Base-by-base conservation (phyloP, 2,797 vertebrate genomes). In the Sandelia bainsii region DNA sequence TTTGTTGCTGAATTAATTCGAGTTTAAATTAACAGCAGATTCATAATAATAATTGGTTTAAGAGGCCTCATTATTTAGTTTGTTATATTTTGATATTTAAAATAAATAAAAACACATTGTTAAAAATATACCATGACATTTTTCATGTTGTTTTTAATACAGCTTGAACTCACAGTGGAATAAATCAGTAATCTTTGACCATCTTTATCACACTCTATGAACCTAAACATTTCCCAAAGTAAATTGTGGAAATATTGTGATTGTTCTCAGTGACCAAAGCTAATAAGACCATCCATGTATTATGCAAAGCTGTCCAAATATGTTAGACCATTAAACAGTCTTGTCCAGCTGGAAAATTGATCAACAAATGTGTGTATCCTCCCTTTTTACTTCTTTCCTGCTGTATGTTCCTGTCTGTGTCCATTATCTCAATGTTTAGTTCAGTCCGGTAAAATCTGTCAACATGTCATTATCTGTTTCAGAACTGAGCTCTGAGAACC, bases 401-500 rank as follows among this genome's bases (percentile, higher is more conserved):
- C 37, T 39, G 9, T 39, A 39, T 9, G 0, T 32, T 25, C 6
- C 56, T 44, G 5, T 14, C 22, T 60, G 44, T 72, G 1, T 49
- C 17, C 8, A 52, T 61, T 32, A 65, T 7, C 62, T 62, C n/a
- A 71, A 46, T 37, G 2, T 19, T 53, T 62, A 23, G 13, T 58
- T 5, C 27, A 62, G 5, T 62, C 42, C 78, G 22, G 9, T 82
- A 44, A 89, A 62, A 32, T 70, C 25, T 5, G 5, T 42, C 39
- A 71, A 60, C 45, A 51, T 79, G 34, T 74, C 37, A 68, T 85
- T 60, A 75, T 88, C 80, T 94, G 87, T 91, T 93, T 51, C 92
- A 99, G 98, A 97, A 82, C 75, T 98, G 89, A 97, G 96, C 92
- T 96, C 97, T 8, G 98, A 99, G 94, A 99, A 98, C 85, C 92